Percentiles rank a stretch among this genome's conserved stretches.
Conservation (phyloP, 53 echinoderm and acorn worm species). For the Glandiceps talaboti region DNA sequence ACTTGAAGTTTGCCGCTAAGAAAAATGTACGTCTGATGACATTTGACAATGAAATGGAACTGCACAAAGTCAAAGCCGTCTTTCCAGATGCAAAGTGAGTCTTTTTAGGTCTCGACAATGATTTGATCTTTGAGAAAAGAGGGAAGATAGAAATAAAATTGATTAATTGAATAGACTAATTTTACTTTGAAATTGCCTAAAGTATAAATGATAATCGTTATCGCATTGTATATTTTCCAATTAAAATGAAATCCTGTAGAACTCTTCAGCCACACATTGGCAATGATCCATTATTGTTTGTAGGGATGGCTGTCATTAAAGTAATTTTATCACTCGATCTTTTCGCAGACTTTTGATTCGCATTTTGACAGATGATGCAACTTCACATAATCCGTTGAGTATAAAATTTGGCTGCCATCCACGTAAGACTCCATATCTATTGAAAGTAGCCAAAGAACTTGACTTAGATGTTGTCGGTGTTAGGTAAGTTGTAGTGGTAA, state of each 20-base stretch:
- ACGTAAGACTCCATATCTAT: conserved; percentile 52
- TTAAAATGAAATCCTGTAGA: too few relatives aligned
- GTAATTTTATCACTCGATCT: too few relatives aligned
- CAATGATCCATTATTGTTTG: too few relatives aligned
- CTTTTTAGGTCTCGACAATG: background rate
- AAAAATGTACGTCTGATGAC: conserved; percentile 72
- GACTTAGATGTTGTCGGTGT: conserved; percentile 69
- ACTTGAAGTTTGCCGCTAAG: conserved; percentile 55
- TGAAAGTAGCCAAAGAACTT: conserved; percentile 52
- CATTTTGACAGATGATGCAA: conserved; percentile 88
- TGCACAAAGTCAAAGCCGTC: conserved; percentile 55
- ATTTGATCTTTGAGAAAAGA: background rate
- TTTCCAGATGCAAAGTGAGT: conserved; percentile 59
- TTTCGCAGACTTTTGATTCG: conserved; percentile 60
- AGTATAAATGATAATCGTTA: too few relatives aligned
- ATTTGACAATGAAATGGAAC: conserved; percentile 94
- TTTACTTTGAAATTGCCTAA: too few relatives aligned
- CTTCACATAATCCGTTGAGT: conserved; percentile 88
- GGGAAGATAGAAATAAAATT: too few relatives aligned
- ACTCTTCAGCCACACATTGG: too few relatives aligned
- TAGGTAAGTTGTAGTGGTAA: conserved; percentile 38
- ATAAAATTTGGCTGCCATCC: conserved; percentile 95
- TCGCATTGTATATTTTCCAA: too few relatives aligned
- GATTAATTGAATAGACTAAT: background rate
- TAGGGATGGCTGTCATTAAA: too few relatives aligned